Percentiles rank a stretch among this genome's conserved stretches.
Evolutionary conservation across 2,113 vertebrate species (phyloP).

Genomic region (Stomatorhinus ivindoensis): DNA sequence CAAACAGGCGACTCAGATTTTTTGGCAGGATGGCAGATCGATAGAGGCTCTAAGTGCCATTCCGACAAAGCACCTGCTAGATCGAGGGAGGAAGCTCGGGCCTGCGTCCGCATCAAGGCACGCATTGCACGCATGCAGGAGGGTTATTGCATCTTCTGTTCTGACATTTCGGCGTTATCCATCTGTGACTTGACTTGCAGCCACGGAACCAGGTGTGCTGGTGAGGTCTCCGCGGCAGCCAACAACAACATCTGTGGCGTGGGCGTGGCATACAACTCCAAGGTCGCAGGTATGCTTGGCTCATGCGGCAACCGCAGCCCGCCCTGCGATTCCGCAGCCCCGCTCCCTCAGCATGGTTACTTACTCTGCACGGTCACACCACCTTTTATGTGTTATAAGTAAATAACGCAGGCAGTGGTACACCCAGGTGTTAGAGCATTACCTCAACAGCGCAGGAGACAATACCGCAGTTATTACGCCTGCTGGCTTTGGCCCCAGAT

Average conservation of each 20-base stretch:
- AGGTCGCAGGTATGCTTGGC: conserved; percentile 83
- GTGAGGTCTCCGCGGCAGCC: conserved; percentile 92
- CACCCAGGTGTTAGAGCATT: neutral
- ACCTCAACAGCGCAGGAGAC: neutral
- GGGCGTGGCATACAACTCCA: conserved; percentile 92
- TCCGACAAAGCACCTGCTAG: neutral
- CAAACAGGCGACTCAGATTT: neutral
- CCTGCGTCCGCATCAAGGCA: neutral
- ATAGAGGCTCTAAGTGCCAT: neutral
- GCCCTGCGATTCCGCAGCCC: neutral
- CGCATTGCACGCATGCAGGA: neutral
- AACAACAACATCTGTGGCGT: conserved; percentile 98
- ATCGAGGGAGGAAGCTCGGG: neutral
- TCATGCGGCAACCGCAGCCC: neutral
- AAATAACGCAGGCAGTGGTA: neutral
- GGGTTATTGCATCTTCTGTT: neutral
- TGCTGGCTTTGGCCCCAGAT: conserved; percentile 8
- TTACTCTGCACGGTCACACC: neutral
- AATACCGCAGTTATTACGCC: neutral
- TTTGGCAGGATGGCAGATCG: neutral
- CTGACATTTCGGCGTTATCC: neutral
- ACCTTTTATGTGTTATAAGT: neutral
- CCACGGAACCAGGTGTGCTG: conserved; percentile 93
- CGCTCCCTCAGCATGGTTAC: neutral
- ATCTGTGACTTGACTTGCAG: conserved; percentile 51